These are phyloP conservation scores for Orthosia incerta DNA, from an alignment of 2,888 invertebrate species.

Conservation along the genomic window DNA sequence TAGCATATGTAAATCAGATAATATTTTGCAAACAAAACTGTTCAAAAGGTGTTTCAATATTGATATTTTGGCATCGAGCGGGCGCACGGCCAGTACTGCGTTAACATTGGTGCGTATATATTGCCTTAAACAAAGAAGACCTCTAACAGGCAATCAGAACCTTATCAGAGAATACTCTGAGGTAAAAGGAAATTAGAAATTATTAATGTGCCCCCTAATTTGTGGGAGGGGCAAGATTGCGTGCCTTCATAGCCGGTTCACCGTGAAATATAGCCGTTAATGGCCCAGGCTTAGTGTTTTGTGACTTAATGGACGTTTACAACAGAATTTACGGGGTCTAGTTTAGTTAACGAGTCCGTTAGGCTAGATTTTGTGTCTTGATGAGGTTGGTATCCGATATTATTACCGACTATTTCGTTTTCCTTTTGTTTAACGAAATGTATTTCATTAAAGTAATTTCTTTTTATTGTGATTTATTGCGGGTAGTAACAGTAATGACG, in stretches of 20 bases:
- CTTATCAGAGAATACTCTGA: slow-evolving; percentile 44
- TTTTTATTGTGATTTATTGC: background rate
- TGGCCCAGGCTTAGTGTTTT: slow-evolving; percentile 59
- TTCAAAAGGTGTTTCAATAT: too few species aligned
- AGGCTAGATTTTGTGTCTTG: slow-evolving; percentile 5
- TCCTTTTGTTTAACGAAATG: background rate
- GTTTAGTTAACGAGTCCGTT: slow-evolving; percentile 27
- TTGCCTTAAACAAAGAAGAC: slow-evolving; percentile 45
- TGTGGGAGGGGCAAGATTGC: slow-evolving; percentile 53
- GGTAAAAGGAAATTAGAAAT: slow-evolving; percentile 64
- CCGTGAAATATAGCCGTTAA: slow-evolving; percentile 74
- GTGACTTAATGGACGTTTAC: slow-evolving; percentile 50
- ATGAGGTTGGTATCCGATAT: background rate
- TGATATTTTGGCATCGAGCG: too few species aligned
- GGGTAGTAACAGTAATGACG: background rate
- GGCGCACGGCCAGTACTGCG: too few species aligned
- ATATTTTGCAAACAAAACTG: too few species aligned
- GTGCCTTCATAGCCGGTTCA: slow-evolving; percentile 64
- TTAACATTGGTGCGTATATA: too few species aligned
- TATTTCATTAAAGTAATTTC: background rate
- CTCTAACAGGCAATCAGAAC: slow-evolving; percentile 36
- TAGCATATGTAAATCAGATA: too few species aligned
- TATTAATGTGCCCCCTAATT: slow-evolving; percentile 57
- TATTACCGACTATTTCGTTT: background rate
- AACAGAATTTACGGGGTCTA: slow-evolving; percentile 36